Conservation (phyloP, 1,140 invertebrate species). For the Drosophila trapezifrons region DNA sequence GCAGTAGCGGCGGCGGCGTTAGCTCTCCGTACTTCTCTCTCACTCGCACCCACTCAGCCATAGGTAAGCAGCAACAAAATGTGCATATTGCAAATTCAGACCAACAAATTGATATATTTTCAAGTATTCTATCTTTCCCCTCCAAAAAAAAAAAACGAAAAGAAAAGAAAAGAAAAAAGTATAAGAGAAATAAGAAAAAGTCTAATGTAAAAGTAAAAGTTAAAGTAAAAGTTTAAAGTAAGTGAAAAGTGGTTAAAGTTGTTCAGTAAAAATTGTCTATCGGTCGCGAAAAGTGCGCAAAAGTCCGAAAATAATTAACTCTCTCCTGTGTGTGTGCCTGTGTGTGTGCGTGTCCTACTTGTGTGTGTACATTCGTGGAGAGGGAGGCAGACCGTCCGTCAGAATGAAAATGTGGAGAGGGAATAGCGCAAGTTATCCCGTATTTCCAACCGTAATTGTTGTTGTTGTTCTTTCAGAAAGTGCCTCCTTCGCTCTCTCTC, state of each 20-base stretch:
- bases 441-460: constrained; percentile 10
- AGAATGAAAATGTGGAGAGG: constrained; percentile 18
- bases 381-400: constrained; percentile 14
- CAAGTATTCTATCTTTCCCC: constrained; percentile 82
- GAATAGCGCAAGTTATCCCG: constrained; percentile 23
- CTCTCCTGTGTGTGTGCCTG: constrained; percentile 49
- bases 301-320: constrained; percentile 47
- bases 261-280: constrained; percentile 44
- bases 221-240: constrained; percentile 27
- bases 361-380: constrained; percentile 33
- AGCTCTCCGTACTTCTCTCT: constrained; percentile 5
- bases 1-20: constrained; percentile 25
- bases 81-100: constrained; percentile 57
- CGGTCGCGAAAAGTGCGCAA: constrained; percentile 78
- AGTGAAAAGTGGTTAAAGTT: constrained; percentile 58
- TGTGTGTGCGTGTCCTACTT: constrained; percentile 59
- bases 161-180: constrained; percentile 34
- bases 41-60: constrained; percentile 28
- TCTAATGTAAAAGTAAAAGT: constrained; percentile 32
- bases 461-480: constrained; percentile 43
- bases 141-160: constrained; percentile 68
- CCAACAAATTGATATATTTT: constrained; percentile 79
- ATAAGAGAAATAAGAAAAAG: constrained; percentile 30
- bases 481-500: constrained; percentile 11
- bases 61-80: constrained; percentile 71